A percentile compares a stretch with the other conserved stretches of the same genome.
Conservation (phyloP, 2,888 invertebrate species). For the Drosophila birchii region DNA sequence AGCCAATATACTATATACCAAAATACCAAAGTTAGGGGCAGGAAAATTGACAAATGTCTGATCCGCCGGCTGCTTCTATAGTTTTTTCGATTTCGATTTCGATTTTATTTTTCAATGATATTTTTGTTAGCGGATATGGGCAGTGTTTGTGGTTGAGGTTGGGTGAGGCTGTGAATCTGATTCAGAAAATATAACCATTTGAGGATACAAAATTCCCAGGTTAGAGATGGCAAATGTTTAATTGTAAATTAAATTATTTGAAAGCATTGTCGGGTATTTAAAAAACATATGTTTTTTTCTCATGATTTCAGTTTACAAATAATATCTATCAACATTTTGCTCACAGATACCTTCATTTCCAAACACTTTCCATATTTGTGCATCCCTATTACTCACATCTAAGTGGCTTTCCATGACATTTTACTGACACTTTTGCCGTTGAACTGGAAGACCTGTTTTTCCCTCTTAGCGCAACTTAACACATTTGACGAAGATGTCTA, state of each 20-base stretch:
- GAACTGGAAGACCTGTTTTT: constrained; percentile 69
- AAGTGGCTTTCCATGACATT: constrained; percentile 78
- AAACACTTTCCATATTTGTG: not conserved
- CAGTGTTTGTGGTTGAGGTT: constrained; percentile 7
- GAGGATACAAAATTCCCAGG: not conserved
- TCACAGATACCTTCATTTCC: not conserved
- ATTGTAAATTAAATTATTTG: not conserved
- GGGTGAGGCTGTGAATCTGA: constrained; percentile 24
- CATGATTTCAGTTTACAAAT: not conserved
- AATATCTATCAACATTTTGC: fast-evolving
- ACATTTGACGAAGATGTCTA: constrained; percentile 77
- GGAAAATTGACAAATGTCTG: constrained; percentile 71
- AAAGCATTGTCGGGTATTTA: not conserved
- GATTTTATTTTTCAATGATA: not conserved
- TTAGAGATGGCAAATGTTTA: not conserved
- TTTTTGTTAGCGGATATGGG: constrained; percentile 57
- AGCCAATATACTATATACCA: constrained; percentile 23
- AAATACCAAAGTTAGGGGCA: constrained; percentile 51
- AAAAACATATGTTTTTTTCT: not conserved
- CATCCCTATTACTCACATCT: constrained; percentile 39
- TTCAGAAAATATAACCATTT: constrained; percentile 1
- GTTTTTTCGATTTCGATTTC: constrained; percentile 3
- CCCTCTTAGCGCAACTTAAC: constrained; percentile 71
- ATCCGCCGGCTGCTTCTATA: constrained; percentile 14
- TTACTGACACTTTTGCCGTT: constrained; percentile 69